Evolutionary conservation across 2,797 vertebrate species (phyloP), one percentile per base, ranked within the genome.

Genomic region (Hafferia zeledoni): DNA sequence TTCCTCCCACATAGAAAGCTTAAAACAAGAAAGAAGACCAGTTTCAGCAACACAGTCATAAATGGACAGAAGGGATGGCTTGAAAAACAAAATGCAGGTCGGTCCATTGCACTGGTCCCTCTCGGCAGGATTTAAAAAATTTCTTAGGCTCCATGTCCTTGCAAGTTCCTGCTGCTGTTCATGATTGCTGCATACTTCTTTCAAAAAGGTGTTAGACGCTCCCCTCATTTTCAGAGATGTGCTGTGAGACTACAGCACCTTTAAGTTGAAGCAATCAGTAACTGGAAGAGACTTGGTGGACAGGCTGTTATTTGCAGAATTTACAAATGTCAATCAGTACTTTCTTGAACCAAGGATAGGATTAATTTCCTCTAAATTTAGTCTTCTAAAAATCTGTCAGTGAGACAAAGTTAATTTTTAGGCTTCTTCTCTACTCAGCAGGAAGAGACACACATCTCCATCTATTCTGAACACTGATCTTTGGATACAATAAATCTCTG

Each of bases 341-440:
- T 60, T 90, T 61, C 56, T 69, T 14, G 25, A 78, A 81, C 14
- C 12, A 74, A 70, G 37, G 56, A 68, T 15, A 22, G 49, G 65
- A 84, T 84, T 81, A 90, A 78, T 28, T 52, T 84, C 37, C 56
- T 84, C 60, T 87, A 81, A 84, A 87, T 74, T 87, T 64, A 87
- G 64, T 55, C 41, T 72, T 87, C 33, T 65, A 60, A 65, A 89
- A 69, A 83, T 59, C 11, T 71, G 69, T 49, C 59, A 76, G 57
- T 39, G n/a, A 56, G 37, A 61, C 56, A 23, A 87, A 84, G n/a
- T 50, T 65, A 68, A 52, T 60, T 93, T 88, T 90, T 77, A 93
- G 69, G 24, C 33, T 60, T 28, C 53, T 76, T 87, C 47, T 56
- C 75, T 47, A 52, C 60, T 74, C 61, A 74, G 28, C 39, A 43